Conservation (phyloP, 1,140 invertebrate genomes). For the Drepana arcuata region DNA sequence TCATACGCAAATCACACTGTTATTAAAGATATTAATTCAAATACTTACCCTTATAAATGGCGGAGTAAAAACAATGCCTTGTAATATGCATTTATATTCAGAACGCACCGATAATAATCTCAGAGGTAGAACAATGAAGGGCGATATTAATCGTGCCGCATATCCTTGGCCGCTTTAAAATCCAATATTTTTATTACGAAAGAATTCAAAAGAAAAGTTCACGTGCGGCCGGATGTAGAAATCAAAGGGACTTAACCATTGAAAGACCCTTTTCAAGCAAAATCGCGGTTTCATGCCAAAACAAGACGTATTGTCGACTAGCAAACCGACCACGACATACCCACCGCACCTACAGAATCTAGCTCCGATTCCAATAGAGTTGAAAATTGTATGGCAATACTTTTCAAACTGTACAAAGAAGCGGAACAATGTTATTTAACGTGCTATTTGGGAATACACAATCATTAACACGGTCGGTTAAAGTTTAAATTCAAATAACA, state of each 20-base stretch:
- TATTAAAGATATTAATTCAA: too few relatives aligned
- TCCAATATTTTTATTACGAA: slow-evolving; percentile 34
- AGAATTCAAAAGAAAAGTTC: slow-evolving; percentile 23
- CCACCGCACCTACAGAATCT: neutral
- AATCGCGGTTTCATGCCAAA: slow-evolving; percentile 42
- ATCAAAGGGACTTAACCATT: slow-evolving; percentile 45
- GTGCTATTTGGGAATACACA: too few relatives aligned
- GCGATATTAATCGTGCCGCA: too few relatives aligned
- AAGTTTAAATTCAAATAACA: too few relatives aligned
- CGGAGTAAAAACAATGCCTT: too few relatives aligned
- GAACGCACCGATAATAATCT: too few relatives aligned
- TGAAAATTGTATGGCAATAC: slow-evolving; percentile 1
- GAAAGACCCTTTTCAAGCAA: slow-evolving; percentile 34
- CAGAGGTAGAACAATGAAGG: too few relatives aligned
- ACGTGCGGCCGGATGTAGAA: slow-evolving; percentile 57
- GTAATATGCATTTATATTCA: too few relatives aligned
- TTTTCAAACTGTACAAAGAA: slow-evolving; percentile 18
- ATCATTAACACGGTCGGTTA: too few relatives aligned
- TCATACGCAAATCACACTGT: too few relatives aligned
- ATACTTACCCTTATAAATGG: too few relatives aligned
- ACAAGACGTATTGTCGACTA: slow-evolving; percentile 28
- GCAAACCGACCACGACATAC: slow-evolving; percentile 14
- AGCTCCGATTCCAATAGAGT: slow-evolving; percentile 4
- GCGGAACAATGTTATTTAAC: neutral
- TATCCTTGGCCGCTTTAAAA: slow-evolving; percentile 24